Percentiles rank a stretch among this genome's conserved stretches.
These are phyloP conservation scores for Orussus abietinus DNA, from an alignment of 1,140 invertebrate genomes.

Conservation along the genomic window DNA sequence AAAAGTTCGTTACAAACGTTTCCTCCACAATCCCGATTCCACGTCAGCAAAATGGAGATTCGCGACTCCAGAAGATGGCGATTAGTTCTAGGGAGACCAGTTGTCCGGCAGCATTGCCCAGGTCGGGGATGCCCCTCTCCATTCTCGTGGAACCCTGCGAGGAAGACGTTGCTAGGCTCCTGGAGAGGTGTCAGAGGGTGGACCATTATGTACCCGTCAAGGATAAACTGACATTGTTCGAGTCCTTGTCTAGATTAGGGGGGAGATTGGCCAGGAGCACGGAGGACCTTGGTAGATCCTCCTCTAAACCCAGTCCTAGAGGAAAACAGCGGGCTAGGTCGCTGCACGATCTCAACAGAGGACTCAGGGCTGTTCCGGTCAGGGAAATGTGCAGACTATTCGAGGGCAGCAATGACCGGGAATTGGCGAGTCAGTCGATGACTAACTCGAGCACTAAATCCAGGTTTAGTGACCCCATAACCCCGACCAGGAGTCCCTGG, in stretches of 20 bases:
- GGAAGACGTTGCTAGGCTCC: conserved; percentile 51
- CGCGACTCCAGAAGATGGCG: no score
- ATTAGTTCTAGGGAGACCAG: conserved; percentile 1
- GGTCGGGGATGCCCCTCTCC: background rate
- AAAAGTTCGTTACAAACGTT: no score
- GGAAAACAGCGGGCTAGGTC: conserved; percentile 57
- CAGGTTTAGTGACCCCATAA: conserved; percentile 19
- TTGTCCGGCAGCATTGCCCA: background rate
- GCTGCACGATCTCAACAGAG: conserved; percentile 57
- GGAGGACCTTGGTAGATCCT: conserved; percentile 48
- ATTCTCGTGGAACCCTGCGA: conserved; percentile 28
- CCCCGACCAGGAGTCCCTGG: conserved; percentile 18
- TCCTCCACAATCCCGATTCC: no score
- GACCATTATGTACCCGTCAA: conserved; percentile 61
- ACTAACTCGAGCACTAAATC: conserved; percentile 14
- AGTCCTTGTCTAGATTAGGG: conserved; percentile 55
- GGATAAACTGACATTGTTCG: conserved; percentile 60
- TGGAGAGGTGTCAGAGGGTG: conserved; percentile 57
- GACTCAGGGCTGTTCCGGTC: conserved; percentile 46
- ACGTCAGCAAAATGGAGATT: no score
- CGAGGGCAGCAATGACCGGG: conserved; percentile 42
- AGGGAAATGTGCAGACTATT: conserved; percentile 62
- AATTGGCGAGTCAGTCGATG: conserved; percentile 9
- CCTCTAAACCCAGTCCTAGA: conserved; percentile 33
- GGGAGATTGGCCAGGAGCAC: conserved; percentile 53